Evolutionary conservation across 2,888 invertebrate species (phyloP).

Genomic region (Kryphioiulus occultus): DNA sequence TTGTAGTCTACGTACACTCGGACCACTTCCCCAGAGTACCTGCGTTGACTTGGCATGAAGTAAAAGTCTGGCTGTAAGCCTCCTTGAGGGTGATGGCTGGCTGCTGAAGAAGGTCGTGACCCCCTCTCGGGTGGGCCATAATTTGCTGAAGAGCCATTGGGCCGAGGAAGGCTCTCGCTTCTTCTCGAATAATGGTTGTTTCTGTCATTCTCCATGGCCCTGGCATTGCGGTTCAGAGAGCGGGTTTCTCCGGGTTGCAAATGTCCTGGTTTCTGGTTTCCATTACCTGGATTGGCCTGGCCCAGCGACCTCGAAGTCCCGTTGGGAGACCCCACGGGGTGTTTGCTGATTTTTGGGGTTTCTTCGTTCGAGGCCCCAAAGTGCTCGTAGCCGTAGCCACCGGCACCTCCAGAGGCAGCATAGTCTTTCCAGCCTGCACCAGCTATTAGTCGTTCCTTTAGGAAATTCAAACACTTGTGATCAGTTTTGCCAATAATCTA

Average conservation of each 20-base stretch:
- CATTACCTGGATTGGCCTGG: conserved; percentile 31
- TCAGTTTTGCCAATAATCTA: too few species aligned
- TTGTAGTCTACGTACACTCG: conserved; percentile 84
- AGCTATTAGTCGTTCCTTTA: conserved; percentile 81
- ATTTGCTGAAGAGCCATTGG: conserved; percentile 40
- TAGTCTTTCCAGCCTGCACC: conserved; percentile 91
- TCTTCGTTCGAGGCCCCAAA: conserved; percentile 66
- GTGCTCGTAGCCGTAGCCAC: conserved; percentile 88
- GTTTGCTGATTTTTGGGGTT: conserved; percentile 52
- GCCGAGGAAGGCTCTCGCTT: conserved; percentile 53
- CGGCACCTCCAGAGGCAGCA: conserved; percentile 65
- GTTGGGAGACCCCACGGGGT: conserved; percentile 53
- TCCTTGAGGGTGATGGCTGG: conserved; percentile 51
- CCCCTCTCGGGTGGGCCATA: conserved; percentile 47
- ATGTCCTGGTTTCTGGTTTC: conserved; percentile 38
- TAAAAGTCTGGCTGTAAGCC: conserved; percentile 83
- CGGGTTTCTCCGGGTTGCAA: conserved; percentile 46
- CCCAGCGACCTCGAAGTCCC: conserved; percentile 48
- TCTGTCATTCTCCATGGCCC: conserved; percentile 6
- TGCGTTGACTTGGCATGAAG: conserved; percentile 93
- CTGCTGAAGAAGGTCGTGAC: conserved; percentile 68
- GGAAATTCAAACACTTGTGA: conserved; percentile 49
- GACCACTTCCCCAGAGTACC: conserved; percentile 90
- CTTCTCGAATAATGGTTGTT: conserved; percentile 51
- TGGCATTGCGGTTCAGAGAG: conserved; percentile 44